A percentile compares a stretch with the other conserved stretches of the same genome.
phyloP scores from a whole-genome alignment of 2,888 invertebrate genomes.

The Asteroscopus sphinx region DNA sequence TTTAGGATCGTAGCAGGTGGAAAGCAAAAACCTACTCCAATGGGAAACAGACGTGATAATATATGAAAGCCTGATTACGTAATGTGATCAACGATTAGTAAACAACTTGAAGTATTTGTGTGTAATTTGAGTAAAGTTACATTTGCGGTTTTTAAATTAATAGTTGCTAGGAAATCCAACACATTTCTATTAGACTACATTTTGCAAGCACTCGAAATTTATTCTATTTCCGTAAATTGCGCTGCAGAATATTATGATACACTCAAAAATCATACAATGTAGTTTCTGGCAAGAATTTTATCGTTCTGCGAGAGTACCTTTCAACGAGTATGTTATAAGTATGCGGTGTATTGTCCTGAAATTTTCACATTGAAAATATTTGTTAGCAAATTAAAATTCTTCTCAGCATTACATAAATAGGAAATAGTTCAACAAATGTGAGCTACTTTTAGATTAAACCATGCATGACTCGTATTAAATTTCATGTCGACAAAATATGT shows the following conservation, averaged over 20 bases:
- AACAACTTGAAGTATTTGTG: constrained; percentile 6
- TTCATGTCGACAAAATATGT: no score
- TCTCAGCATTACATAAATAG: background rate
- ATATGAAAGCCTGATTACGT: no score
- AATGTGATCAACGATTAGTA: no score
- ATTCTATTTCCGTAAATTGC: constrained; percentile 35
- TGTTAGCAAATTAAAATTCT: constrained; percentile 47
- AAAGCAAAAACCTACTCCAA: no score
- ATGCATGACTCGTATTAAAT: no score
- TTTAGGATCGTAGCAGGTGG: no score
- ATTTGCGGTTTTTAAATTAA: constrained; percentile 5
- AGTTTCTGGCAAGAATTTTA: constrained; percentile 46
- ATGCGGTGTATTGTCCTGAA: constrained; percentile 38
- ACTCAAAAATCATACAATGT: constrained; percentile 49
- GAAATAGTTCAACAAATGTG: constrained; percentile 4
- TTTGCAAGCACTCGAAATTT: constrained; percentile 31
- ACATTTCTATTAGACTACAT: constrained; percentile 25
- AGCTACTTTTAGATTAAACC: background rate
- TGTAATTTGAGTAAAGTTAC: constrained; percentile 4
- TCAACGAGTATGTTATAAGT: constrained; percentile 22
- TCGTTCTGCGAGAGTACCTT: constrained; percentile 35
- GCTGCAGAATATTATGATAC: constrained; percentile 36
- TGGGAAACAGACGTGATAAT: no score
- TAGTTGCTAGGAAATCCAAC: constrained; percentile 8
- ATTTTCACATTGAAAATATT: constrained; percentile 48